These are phyloP conservation scores for Sebastes alutus DNA, from an alignment of 2,797 vertebrate genomes.

Conservation along the genomic window DNA sequence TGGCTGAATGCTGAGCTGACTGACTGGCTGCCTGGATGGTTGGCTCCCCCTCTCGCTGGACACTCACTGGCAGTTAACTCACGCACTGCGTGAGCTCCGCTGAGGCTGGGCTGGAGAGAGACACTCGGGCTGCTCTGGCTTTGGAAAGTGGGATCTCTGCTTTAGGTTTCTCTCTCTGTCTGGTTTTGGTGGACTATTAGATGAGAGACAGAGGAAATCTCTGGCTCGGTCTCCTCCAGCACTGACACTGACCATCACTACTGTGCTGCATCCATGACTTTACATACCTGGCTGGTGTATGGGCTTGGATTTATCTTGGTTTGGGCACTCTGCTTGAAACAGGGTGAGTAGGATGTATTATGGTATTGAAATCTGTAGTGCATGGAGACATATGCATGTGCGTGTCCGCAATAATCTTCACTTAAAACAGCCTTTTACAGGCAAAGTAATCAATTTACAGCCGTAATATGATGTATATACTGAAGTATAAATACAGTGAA, in stretches of 20 bases:
- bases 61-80: constrained; percentile 60
- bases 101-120: constrained; percentile 48
- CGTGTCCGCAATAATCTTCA: background rate
- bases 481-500: background rate
- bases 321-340: constrained; percentile 72
- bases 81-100: constrained; percentile 50
- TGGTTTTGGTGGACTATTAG: constrained; percentile 57
- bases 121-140: constrained; percentile 45
- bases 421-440: constrained; percentile 6
- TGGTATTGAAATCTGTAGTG: background rate
- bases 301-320: constrained; percentile 80
- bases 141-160: constrained; percentile 61
- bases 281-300: constrained; percentile 77
- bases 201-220: constrained; percentile 63
- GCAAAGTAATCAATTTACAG: background rate
- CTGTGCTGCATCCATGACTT: constrained; percentile 85
- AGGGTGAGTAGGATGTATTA: constrained; percentile 71
- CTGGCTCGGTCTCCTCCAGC: constrained; percentile 46
- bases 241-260: constrained; percentile 57
- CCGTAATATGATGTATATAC: background rate
- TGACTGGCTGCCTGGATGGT: constrained; percentile 62
- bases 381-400: background rate
- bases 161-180: constrained; percentile 45
- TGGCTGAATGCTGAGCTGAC: constrained; percentile 68
- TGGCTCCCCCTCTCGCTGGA: constrained; percentile 68